Percentiles rank a stretch among this genome's conserved stretches.
Evolutionary conservation across 2,888 invertebrate species (phyloP).

Genomic region (Acronicta leporina): DNA sequence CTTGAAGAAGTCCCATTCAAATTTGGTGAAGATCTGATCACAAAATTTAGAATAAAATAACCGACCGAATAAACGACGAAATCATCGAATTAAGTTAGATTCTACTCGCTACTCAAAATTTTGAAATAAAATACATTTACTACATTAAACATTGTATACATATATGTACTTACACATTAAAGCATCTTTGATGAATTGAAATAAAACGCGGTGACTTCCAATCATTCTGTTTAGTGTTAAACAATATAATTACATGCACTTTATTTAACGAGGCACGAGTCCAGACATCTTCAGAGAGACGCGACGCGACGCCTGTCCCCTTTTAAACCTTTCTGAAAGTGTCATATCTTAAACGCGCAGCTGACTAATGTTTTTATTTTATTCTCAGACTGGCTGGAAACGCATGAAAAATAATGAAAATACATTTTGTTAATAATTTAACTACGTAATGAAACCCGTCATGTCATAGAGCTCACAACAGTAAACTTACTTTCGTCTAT

Average conservation of each 20-base stretch:
- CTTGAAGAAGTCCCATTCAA: too few relatives aligned
- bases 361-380: constrained; percentile 36
- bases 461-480: constrained; percentile 19
- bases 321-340: constrained; percentile 40
- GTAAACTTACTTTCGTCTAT: constrained; percentile 32
- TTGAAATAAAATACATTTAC: too few relatives aligned
- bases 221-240: constrained; percentile 39
- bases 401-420: constrained; percentile 24
- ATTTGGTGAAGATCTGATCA: too few relatives aligned
- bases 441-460: constrained; percentile 18
- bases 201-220: constrained; percentile 13
- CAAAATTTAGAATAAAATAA: too few relatives aligned
- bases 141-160: too few relatives aligned
- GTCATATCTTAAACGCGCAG: constrained; percentile 35
- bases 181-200: constrained; percentile 19
- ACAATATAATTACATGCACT: constrained; percentile 42
- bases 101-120: too few relatives aligned
- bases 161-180: not conserved
- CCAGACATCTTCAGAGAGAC: constrained; percentile 29
- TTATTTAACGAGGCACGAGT: constrained; percentile 38
- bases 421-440: constrained; percentile 39
- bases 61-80: too few relatives aligned
- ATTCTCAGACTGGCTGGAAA: constrained; percentile 25
- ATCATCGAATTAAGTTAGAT: too few relatives aligned
- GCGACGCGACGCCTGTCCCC: constrained; percentile 34